Evolutionary conservation across 2,888 invertebrate genomes (phyloP), one percentile per base, ranked within the genome.

Genomic region (Biston betularia): DNA sequence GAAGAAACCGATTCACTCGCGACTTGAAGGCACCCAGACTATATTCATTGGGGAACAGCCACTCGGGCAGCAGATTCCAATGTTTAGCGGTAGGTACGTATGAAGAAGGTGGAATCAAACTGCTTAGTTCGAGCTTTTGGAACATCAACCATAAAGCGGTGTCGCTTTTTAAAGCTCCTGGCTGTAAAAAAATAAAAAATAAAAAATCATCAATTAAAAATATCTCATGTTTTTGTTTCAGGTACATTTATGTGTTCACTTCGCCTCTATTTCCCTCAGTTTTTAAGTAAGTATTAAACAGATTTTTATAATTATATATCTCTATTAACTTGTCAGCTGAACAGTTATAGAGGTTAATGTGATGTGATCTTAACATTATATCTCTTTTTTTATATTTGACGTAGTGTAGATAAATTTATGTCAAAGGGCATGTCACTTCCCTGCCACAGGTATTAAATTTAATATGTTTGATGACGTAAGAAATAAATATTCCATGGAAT

Each of bases 321-420:
- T 60, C 35, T 50, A 65, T 71, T 68, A 73, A 68, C 35, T 63
- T 67, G 68, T 73, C 73, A 68, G 44, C 34, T 15, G 0, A 53
- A 40, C 60, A 42, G 52, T 60, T 64, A 71, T 33, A 46, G 52
- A 69, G 69, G 69, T 67, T 70, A 73, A 73, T 65, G 68, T 64
- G 65, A 56, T 60, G 60, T 61, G 69, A 60, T 62, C 57, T 70
- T 56, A 52, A 55, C 69, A 54, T 71, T 61, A 57, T 59, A 58
- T 65, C 56, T 62, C 48, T 68, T 55, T 62, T 66, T 45, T 11
- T 40, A 60, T 48, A 54, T 70, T 68, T 65, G 61, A 63, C 59
- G 44, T 64, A 40, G 45, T 40, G 60, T 53, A 64, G 50, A 73
- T 71, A 73, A 60, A 65, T 69, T 67, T 33, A 62, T 67, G 59